Percentiles rank a stretch among this genome's conserved stretches.
Evolutionary conservation across 1,140 invertebrate species (phyloP).

Genomic region (Aphelenchoides fujianensis): DNA sequence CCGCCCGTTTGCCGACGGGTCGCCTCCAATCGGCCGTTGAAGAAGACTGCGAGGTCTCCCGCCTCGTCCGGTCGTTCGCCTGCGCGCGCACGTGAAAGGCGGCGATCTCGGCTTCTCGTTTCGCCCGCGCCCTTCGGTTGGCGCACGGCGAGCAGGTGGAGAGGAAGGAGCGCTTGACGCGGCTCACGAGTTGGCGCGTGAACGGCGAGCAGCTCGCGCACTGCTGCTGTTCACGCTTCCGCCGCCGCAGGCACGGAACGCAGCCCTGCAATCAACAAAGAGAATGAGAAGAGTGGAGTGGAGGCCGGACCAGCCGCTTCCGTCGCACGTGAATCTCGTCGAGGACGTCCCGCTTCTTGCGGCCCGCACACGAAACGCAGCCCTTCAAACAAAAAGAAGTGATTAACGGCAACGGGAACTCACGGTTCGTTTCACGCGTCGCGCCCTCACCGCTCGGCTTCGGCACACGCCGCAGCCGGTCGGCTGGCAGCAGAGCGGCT

Average conservation of each 20-base stretch:
- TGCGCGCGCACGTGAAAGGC: no score
- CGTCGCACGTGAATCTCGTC: slow-evolving; percentile 27
- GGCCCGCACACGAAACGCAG: slow-evolving; percentile 29
- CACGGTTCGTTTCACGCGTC: slow-evolving; percentile 28
- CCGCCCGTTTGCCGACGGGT: no score
- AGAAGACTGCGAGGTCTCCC: no score
- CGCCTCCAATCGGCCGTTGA: no score
- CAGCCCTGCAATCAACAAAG: slow-evolving; percentile 18
- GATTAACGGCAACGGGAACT: slow-evolving; percentile 1
- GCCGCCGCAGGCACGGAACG: slow-evolving; percentile 33
- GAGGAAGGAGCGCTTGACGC: neutral
- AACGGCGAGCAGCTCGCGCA: slow-evolving; percentile 2
- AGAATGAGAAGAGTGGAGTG: no score
- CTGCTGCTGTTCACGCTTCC: slow-evolving; percentile 1
- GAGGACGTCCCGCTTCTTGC: slow-evolving; percentile 22
- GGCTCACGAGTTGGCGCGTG: neutral
- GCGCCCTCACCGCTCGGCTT: slow-evolving; percentile 19
- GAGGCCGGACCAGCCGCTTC: slow-evolving; percentile 30
- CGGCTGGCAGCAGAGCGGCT: slow-evolving; percentile 35
- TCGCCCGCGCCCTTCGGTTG: no score
- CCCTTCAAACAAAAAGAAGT: slow-evolving; percentile 29
- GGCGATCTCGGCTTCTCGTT: no score
- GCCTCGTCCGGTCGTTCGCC: no score
- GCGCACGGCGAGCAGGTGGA: no score
- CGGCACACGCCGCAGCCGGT: slow-evolving; percentile 29